These are phyloP conservation scores for Falco novaeseelandiae DNA, from an alignment of 2,797 vertebrate genomes.

Conservation along the genomic window DNA sequence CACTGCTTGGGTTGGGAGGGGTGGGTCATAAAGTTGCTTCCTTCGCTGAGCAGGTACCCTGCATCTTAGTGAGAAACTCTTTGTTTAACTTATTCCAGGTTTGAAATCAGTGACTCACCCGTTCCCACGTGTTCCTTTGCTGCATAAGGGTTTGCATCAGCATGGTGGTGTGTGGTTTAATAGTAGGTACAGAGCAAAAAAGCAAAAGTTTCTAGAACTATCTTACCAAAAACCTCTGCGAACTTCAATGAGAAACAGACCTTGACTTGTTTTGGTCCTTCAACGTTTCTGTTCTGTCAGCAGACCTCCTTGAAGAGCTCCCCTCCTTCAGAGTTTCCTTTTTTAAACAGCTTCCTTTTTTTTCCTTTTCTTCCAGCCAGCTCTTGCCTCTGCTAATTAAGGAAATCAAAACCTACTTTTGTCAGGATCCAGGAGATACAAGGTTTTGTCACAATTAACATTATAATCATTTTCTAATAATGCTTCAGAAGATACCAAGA, in stretches of 20 bases:
- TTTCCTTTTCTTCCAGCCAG: not conserved
- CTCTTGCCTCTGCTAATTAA: not conserved
- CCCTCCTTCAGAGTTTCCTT: not conserved
- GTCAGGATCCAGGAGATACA: not conserved
- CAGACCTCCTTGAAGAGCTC: not conserved
- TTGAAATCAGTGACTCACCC: not conserved
- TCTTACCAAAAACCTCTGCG: not conserved
- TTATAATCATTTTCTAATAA: not conserved
- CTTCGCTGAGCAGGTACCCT: not conserved
- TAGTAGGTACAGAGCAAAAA: not conserved
- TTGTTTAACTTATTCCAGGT: not conserved
- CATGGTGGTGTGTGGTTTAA: not conserved
- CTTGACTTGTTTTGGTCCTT: not conserved
- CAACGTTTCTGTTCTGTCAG: not conserved
- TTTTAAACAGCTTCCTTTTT: not conserved
- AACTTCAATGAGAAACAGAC: not conserved
- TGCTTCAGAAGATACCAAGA: not conserved
- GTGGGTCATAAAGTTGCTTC: not conserved
- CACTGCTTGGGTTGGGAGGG: fast-evolving
- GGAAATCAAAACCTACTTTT: not conserved
- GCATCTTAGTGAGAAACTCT: not conserved
- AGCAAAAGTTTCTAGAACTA: not conserved
- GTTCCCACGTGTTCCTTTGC: not conserved
- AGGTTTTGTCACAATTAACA: not conserved
- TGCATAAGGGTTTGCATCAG: not conserved